phyloP scores from a whole-genome alignment of 1,140 invertebrate genomes.

The Homarus americanus region DNA sequence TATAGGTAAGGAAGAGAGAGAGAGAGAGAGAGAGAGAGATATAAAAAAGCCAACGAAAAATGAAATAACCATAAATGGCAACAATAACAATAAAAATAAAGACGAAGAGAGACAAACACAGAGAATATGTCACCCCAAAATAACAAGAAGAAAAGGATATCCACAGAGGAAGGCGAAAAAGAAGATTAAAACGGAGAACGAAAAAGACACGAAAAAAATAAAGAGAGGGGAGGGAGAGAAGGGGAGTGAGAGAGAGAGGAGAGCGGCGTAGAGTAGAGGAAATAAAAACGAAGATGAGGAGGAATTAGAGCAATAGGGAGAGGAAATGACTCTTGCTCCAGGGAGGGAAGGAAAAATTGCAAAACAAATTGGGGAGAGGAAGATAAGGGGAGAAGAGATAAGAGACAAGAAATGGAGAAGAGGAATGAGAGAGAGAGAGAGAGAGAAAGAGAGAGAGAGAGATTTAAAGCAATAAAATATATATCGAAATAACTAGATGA shows the following conservation, averaged over 20 bases:
- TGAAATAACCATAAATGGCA: constrained; percentile 70
- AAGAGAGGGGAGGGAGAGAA: background rate
- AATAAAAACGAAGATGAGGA: background rate
- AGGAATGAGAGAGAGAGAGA: background rate
- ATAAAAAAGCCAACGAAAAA: too few relatives aligned
- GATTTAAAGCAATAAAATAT: background rate
- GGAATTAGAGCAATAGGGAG: background rate
- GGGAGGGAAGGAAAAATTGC: background rate
- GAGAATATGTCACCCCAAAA: constrained; percentile 70
- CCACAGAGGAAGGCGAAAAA: constrained; percentile 66
- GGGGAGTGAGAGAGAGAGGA: background rate
- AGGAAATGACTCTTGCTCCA: constrained; percentile 1
- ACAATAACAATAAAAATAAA: too few relatives aligned
- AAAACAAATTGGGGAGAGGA: background rate
- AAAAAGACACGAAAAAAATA: constrained; percentile 57
- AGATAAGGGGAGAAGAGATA: background rate
- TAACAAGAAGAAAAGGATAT: constrained; percentile 67
- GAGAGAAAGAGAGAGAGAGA: background rate
- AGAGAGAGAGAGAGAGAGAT: too few relatives aligned
- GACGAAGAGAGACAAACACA: too few relatives aligned
- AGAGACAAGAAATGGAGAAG: background rate
- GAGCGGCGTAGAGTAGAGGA: background rate
- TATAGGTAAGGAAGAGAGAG: constrained; percentile 12
- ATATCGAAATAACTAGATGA: background rate
- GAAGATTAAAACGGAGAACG: constrained; percentile 55